Conservation (phyloP, 2,888 invertebrate species). For the Hydropsyche betteni region DNA sequence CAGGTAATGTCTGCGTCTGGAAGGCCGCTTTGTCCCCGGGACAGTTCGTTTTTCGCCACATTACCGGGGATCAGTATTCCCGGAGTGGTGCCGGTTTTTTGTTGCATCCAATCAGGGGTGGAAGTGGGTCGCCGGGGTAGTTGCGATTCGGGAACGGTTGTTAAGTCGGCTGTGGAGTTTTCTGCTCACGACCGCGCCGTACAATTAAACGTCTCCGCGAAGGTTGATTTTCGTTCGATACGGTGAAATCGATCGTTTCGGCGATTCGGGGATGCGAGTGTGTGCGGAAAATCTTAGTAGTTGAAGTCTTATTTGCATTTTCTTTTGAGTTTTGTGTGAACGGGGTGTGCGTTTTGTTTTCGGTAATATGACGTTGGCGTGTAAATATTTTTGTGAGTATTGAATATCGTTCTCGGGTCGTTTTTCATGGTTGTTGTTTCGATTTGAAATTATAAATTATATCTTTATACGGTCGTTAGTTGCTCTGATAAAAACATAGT, state of each 20-base stretch:
- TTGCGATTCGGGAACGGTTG: conserved; percentile 11
- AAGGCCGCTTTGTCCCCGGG: background rate
- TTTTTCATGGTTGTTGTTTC: too few species aligned
- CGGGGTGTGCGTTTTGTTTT: background rate
- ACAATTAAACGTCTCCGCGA: background rate
- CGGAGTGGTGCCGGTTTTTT: conserved; percentile 34
- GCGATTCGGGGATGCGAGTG: background rate
- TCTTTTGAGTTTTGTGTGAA: conserved; percentile 25
- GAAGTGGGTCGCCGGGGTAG: conserved; percentile 9
- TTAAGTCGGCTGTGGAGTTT: conserved; percentile 2
- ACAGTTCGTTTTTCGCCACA: conserved; percentile 30
- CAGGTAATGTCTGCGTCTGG: conserved; percentile 20
- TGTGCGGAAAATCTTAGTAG: conserved; percentile 17
- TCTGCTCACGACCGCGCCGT: background rate
- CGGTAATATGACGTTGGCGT: background rate
- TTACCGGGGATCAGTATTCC: conserved; percentile 38
- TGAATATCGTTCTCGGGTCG: background rate
- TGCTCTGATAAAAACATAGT: too few species aligned
- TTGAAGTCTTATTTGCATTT: too few species aligned
- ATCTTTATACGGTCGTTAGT: too few species aligned
- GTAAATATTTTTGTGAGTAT: background rate
- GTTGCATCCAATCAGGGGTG: conserved; percentile 39
- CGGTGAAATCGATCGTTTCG: background rate
- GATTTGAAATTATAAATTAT: too few species aligned
- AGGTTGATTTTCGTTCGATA: background rate